These are phyloP conservation scores for Pelodiscus sinensis DNA, from an alignment of 2,113 vertebrate genomes.

Conservation along the genomic window DNA sequence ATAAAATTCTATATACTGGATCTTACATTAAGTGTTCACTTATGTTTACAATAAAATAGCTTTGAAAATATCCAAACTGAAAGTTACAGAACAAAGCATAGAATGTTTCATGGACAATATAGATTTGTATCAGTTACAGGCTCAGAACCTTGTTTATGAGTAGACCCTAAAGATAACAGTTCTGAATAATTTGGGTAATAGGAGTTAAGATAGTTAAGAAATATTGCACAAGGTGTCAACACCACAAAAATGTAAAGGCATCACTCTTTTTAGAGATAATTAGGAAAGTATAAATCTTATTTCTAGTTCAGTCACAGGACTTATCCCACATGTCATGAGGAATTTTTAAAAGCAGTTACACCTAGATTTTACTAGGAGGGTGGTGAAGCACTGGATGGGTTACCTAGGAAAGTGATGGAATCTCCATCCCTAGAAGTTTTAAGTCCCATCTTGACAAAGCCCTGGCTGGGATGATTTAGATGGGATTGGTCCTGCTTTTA, in stretches of 20 bases:
- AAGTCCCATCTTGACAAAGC: too few species aligned
- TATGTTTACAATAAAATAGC: not conserved
- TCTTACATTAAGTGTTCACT: not conserved
- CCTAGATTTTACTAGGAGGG: too few species aligned
- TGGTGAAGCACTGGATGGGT: too few species aligned
- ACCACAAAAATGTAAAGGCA: not conserved
- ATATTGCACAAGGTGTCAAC: not conserved
- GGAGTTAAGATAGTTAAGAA: not conserved
- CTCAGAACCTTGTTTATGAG: not conserved
- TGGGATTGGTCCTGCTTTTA: too few species aligned
- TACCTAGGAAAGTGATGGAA: too few species aligned
- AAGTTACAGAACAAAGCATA: not conserved
- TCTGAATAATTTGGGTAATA: not conserved
- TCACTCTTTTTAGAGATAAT: not conserved
- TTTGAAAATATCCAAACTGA: slow-evolving; percentile 5
- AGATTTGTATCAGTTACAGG: not conserved
- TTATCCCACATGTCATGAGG: not conserved
- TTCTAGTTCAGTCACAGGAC: not conserved
- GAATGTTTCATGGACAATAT: not conserved
- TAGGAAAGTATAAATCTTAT: not conserved
- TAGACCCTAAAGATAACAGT: not conserved
- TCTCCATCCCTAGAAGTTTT: too few species aligned
- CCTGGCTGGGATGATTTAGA: too few species aligned
- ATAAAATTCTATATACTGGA: not conserved
- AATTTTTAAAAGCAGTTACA: not conserved